Evolutionary conservation across 2,113 vertebrate species (phyloP).

Genomic region (Chascanopsetta lugubris): DNA sequence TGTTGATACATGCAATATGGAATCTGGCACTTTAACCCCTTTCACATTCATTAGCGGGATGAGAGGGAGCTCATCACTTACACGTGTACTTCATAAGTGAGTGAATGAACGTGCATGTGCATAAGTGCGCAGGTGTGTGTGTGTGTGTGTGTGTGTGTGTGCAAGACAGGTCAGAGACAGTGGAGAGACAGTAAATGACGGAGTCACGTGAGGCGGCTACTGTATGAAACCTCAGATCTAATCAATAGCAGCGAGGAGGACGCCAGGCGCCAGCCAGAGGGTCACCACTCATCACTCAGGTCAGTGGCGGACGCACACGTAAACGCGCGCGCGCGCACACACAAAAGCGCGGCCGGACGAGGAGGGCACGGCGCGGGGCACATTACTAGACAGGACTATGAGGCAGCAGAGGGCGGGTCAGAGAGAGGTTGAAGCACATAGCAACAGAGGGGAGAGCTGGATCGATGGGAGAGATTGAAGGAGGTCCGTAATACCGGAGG

Average conservation of each 20-base stretch:
- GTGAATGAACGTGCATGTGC: conserved; percentile 31
- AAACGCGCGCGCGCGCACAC: conserved; percentile 35
- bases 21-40: conserved; percentile 62
- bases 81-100: conserved; percentile 37
- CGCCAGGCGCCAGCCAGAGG: conserved; percentile 80
- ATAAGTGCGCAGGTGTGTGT: not conserved
- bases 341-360: conserved; percentile 33
- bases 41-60: conserved; percentile 61
- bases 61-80: conserved; percentile 50
- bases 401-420: conserved; percentile 75
- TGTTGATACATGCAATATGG: conserved; percentile 58
- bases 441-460: conserved; percentile 64
- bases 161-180: conserved; percentile 73
- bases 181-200: conserved; percentile 80
- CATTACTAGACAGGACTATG: conserved; percentile 73
- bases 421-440: conserved; percentile 75
- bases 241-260: conserved; percentile 80
- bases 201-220: conserved; percentile 77
- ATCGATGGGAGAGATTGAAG: conserved; percentile 78
- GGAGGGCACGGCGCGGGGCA: conserved; percentile 60
- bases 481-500: conserved; percentile 70
- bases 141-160: conserved; percentile 25
- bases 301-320: conserved; percentile 60
- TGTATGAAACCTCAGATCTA: conserved; percentile 82
- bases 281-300: conserved; percentile 82